phyloP scores from a whole-genome alignment of 2,888 invertebrate species.

The Sesia bembeciformis region DNA sequence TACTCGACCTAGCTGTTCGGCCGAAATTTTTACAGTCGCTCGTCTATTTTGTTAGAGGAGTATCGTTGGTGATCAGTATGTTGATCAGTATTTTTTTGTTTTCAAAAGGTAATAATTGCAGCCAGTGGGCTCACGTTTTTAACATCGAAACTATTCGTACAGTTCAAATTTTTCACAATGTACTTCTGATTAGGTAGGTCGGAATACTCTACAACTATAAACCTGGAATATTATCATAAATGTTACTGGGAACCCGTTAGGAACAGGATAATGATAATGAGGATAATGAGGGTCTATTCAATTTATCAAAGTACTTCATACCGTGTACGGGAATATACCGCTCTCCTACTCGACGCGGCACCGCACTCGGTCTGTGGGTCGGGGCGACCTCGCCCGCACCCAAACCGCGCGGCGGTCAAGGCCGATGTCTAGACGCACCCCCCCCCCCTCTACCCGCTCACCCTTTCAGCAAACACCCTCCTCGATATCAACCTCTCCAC shows the following conservation, averaged over 20 bases:
- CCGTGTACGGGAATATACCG: background rate
- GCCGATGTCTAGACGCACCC: conserved; percentile 65
- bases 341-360: background rate
- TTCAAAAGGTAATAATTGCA: background rate
- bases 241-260: no score
- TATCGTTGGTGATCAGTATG: background rate
- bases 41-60: background rate
- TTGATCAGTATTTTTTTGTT: background rate
- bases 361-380: conserved; percentile 56
- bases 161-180: no score
- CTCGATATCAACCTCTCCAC: conserved; percentile 11
- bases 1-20: conserved; percentile 43
- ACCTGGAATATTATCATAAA: no score
- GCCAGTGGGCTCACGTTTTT: no score
- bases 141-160: no score
- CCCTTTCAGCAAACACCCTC: conserved; percentile 5
- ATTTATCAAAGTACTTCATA: no score
- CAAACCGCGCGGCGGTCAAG: conserved; percentile 68
- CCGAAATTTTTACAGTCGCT: background rate
- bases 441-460: conserved; percentile 21
- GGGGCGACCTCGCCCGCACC: conserved; percentile 59
- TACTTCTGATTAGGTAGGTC: no score
- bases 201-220: no score
- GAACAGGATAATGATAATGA: no score
- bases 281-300: no score